Conservation (phyloP, 2,113 vertebrate genomes). For the Malurus elegans region DNA sequence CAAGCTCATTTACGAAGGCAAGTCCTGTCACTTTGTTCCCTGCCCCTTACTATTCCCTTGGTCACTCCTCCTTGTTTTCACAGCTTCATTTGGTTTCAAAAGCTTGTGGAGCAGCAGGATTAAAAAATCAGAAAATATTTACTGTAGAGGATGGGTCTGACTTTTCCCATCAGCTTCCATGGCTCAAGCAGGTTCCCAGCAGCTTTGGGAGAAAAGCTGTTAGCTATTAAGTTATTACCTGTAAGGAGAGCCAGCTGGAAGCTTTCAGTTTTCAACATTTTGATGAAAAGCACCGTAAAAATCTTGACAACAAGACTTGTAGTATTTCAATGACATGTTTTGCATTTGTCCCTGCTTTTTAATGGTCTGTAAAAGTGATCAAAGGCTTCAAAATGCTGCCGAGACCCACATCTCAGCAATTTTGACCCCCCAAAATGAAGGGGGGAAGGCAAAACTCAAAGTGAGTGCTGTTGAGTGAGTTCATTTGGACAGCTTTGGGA, state of each 20-base stretch:
- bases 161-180: slow-evolving; percentile 30
- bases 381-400: neutral
- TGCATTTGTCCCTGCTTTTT: slow-evolving; percentile 4
- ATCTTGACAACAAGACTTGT: slow-evolving; percentile 28
- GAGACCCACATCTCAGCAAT: neutral
- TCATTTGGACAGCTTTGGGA: slow-evolving; percentile 3
- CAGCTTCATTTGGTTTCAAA: neutral
- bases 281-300: slow-evolving; percentile 63
- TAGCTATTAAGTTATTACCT: slow-evolving; percentile 64
- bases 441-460: neutral
- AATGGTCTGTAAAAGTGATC: neutral
- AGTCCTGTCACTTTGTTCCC: neutral
- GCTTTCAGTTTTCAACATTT: slow-evolving; percentile 59
- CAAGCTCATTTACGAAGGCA: neutral
- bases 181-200: slow-evolving; percentile 27
- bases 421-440: neutral
- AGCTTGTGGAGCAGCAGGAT: neutral
- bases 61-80: neutral
- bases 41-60: neutral
- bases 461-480: neutral
- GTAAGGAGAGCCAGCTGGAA: slow-evolving; percentile 53
- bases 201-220: slow-evolving; percentile 52
- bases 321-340: slow-evolving; percentile 10
- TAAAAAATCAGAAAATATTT: slow-evolving; percentile 27
- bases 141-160: neutral